Conservation (phyloP, 2,113 vertebrate genomes). For the Amia ocellicauda region DNA sequence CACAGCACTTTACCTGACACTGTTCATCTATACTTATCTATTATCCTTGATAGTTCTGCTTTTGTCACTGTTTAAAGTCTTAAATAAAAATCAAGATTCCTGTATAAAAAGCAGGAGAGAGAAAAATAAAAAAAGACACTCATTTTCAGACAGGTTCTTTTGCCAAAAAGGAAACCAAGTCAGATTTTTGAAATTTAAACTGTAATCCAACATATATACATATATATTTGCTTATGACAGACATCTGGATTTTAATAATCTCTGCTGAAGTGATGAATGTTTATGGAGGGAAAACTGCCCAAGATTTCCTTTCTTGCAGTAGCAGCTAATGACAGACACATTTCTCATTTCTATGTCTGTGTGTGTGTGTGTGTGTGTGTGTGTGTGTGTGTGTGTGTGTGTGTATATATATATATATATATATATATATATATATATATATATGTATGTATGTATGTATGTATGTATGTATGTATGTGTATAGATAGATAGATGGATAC, state of each 20-base stretch:
- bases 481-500: too few species aligned
- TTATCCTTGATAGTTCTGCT: constrained; percentile 53
- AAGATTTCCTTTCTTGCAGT: constrained; percentile 22
- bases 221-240: constrained; percentile 34
- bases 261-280: constrained; percentile 25
- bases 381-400: too few species aligned
- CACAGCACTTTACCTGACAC: constrained; percentile 71
- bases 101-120: not conserved
- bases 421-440: too few species aligned
- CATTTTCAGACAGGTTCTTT: constrained; percentile 48
- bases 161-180: constrained; percentile 47
- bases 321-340: constrained; percentile 18
- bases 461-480: too few species aligned
- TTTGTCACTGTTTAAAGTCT: constrained; percentile 47
- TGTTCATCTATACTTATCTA: constrained; percentile 63
- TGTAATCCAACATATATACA: constrained; percentile 28
- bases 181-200: constrained; percentile 32
- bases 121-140: constrained; percentile 20
- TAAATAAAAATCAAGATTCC: constrained; percentile 31
- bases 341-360: constrained; percentile 24
- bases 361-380: too few species aligned
- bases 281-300: constrained; percentile 6
- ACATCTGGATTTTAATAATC: constrained; percentile 38
- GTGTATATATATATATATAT: too few species aligned
- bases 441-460: too few species aligned